phyloP scores from a whole-genome alignment of 2,797 vertebrate genomes.

The Rhinogobio ventralis region DNA sequence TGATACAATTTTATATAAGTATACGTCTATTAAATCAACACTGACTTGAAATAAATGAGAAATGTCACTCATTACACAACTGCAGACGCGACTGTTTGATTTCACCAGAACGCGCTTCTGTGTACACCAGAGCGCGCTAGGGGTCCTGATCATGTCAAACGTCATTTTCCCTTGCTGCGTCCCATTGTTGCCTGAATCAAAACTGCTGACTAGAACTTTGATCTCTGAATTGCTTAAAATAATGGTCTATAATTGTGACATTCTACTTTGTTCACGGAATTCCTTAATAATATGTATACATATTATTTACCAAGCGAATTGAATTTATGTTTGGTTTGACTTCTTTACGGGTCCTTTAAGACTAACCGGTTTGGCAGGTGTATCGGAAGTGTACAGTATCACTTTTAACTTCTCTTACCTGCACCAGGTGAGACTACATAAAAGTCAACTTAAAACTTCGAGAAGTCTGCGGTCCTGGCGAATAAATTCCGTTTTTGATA shows the following conservation, averaged over 20 bases:
- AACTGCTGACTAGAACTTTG: not conserved
- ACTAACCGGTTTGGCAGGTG: slow-evolving; percentile 59
- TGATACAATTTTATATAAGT: not conserved
- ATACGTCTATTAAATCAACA: not conserved
- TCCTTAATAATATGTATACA: not conserved
- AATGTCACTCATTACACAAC: not conserved
- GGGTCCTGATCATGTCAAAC: slow-evolving; percentile 47
- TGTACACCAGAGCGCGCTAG: slow-evolving; percentile 6
- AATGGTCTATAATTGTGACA: not conserved
- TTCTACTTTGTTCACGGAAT: not conserved
- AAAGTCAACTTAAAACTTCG: slow-evolving; percentile 15
- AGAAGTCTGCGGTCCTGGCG: slow-evolving; percentile 23
- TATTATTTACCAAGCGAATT: not conserved
- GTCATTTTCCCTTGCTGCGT: slow-evolving; percentile 36
- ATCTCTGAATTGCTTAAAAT: not conserved
- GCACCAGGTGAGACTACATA: slow-evolving; percentile 44
- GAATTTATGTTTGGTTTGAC: not conserved
- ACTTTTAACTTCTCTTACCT: slow-evolving; percentile 43
- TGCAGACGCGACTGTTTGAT: not conserved
- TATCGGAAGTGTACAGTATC: slow-evolving; percentile 45
- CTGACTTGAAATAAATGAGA: not conserved
- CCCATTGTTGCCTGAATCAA: slow-evolving; percentile 52
- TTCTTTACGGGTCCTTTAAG: slow-evolving; percentile 49
- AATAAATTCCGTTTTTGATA: slow-evolving; percentile 33
- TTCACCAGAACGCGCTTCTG: not conserved